These are phyloP conservation scores for Merluccius polli DNA, from an alignment of 2,797 vertebrate species.

Conservation along the genomic window DNA sequence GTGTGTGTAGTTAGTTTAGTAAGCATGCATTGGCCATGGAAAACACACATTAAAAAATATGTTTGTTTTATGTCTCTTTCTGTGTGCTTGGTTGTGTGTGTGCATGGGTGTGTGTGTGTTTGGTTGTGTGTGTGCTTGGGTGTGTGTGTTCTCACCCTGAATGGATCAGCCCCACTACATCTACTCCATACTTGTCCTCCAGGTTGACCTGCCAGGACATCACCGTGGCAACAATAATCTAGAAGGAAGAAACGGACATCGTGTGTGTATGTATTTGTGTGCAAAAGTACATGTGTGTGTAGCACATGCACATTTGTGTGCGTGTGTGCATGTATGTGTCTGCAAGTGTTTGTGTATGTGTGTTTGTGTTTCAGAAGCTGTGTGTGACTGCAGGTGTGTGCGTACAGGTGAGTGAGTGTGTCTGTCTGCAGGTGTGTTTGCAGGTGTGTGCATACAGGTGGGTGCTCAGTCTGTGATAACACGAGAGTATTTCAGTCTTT, in stretches of 20 bases:
- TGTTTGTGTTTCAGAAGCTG: background rate
- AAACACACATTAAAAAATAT: background rate
- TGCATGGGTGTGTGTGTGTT: background rate
- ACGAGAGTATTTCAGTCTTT: too few species aligned
- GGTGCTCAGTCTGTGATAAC: too few species aligned
- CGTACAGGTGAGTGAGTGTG: background rate
- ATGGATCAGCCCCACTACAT: conserved; percentile 85
- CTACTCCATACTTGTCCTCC: conserved; percentile 66
- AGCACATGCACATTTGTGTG: background rate
- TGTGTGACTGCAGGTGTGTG: background rate
- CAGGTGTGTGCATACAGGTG: background rate
- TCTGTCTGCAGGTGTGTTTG: background rate
- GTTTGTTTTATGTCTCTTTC: background rate
- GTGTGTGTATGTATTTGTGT: background rate
- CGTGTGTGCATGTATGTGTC: background rate
- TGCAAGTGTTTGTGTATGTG: background rate
- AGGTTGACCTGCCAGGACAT: conserved; percentile 80
- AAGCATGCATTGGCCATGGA: background rate
- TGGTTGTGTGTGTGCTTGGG: conserved; percentile 1
- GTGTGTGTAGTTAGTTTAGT: background rate
- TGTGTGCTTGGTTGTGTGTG: background rate
- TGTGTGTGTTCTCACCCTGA: conserved; percentile 77
- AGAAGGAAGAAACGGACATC: background rate
- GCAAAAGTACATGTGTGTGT: too few species aligned
- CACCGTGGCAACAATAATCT: conserved; percentile 85